Conservation (phyloP, 2,797 vertebrate species). For the Pempheris klunzingeri region DNA sequence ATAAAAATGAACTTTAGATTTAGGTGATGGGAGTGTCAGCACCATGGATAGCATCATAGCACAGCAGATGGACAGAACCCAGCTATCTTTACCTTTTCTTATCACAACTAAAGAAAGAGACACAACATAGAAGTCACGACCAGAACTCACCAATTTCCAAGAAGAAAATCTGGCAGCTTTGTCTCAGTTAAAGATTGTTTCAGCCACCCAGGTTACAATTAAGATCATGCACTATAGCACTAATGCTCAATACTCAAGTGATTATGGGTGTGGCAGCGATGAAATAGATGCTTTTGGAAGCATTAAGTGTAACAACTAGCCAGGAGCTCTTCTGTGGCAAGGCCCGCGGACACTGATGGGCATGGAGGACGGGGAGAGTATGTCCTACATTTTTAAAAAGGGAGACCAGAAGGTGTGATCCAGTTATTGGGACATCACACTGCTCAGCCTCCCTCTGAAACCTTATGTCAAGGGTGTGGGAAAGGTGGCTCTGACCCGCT, state of each 20-base stretch:
- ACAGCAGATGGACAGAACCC: neutral
- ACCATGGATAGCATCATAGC: constrained; percentile 46
- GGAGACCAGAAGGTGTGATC: no score
- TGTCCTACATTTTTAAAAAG: no score
- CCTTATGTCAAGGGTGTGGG: no score
- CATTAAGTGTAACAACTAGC: no score
- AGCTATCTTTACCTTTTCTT: neutral
- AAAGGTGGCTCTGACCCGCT: no score
- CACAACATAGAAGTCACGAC: neutral
- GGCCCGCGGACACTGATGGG: no score
- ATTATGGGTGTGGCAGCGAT: constrained; percentile 28
- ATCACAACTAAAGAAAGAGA: neutral
- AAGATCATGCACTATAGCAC: constrained; percentile 21
- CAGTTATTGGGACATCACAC: no score
- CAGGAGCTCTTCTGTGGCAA: no score
- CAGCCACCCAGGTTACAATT: constrained; percentile 5
- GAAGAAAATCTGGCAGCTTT: neutral
- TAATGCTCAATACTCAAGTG: constrained; percentile 22
- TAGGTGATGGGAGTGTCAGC: constrained; percentile 29
- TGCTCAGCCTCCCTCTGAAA: no score
- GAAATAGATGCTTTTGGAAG: constrained; percentile 33
- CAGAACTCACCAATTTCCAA: neutral
- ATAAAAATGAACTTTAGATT: neutral
- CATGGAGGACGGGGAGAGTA: no score
- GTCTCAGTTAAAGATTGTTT: neutral